phyloP scores from a whole-genome alignment of 2,888 invertebrate genomes.

The Molanna angustata region DNA sequence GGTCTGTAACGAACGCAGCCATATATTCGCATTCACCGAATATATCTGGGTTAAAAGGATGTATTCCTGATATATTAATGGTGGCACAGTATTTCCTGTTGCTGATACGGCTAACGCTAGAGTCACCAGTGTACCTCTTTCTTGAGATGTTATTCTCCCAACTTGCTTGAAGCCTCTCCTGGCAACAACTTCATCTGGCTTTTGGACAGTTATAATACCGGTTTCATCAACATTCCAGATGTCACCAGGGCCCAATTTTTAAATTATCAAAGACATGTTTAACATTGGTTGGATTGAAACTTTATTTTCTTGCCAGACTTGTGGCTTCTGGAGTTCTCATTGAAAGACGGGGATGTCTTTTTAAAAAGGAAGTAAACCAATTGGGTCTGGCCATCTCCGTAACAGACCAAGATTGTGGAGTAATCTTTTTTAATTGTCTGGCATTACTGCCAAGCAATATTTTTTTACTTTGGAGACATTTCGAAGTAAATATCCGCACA shows the following conservation, averaged over 20 bases:
- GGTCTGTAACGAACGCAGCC: conserved; percentile 16
- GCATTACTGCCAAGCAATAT: conserved; percentile 4
- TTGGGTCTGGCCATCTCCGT: conserved; percentile 9
- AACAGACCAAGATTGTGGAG: conserved; percentile 6
- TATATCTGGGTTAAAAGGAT: conserved; percentile 18
- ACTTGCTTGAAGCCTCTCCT: conserved; percentile 39
- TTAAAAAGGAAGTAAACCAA: conserved; percentile 5
- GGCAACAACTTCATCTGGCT: conserved; percentile 38
- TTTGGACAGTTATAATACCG: conserved; percentile 40
- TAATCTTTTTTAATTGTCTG: conserved; percentile 3
- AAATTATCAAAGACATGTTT: conserved; percentile 8
- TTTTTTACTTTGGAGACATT: conserved; percentile 5
- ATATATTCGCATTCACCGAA: conserved; percentile 15
- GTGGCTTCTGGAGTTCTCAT: conserved; percentile 10
- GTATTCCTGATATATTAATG: conserved; percentile 25
- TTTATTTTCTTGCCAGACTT: conserved; percentile 11
- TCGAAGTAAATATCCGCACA: conserved; percentile 5
- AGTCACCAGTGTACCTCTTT: conserved; percentile 39
- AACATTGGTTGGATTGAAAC: conserved; percentile 9
- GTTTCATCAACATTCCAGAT: conserved; percentile 41
- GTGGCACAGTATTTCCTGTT: conserved; percentile 37
- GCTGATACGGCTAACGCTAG: conserved; percentile 36
- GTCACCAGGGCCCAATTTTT: conserved; percentile 31
- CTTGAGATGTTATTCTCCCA: conserved; percentile 39
- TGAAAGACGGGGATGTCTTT: conserved; percentile 8